These are phyloP conservation scores for Ceyx cyanopectus DNA, from an alignment of 2,113 vertebrate genomes.

Conservation along the genomic window DNA sequence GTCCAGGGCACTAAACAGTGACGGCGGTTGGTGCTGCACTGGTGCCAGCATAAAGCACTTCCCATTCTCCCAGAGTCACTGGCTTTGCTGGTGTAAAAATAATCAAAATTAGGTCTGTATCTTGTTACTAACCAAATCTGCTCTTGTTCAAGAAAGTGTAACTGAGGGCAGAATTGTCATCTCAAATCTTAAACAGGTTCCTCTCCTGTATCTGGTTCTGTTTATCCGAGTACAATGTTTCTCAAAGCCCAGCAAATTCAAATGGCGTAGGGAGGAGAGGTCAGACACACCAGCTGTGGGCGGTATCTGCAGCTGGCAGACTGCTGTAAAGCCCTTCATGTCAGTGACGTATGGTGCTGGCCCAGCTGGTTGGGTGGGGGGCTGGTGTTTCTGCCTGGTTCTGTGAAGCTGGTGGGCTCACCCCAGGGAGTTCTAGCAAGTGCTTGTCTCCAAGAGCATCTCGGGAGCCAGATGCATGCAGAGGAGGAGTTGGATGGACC, in stretches of 20 bases:
- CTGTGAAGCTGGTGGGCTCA: accelerated
- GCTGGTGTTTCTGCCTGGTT: neutral
- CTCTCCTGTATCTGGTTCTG: neutral
- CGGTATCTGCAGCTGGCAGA: neutral
- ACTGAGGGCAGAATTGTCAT: conserved; percentile 29
- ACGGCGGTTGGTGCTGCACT: neutral
- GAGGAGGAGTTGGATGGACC: neutral
- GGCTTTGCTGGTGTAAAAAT: conserved; percentile 48
- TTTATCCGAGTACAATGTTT: neutral
- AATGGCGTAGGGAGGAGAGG: neutral
- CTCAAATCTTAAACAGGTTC: conserved; percentile 29
- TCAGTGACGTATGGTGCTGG: accelerated
- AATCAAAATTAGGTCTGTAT: conserved; percentile 24
- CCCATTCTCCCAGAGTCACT: neutral
- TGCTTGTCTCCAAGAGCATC: accelerated
- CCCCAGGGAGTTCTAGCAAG: neutral
- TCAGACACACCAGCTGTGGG: neutral
- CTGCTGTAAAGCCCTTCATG: accelerated
- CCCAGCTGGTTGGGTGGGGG: neutral
- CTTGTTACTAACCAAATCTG: conserved; percentile 21
- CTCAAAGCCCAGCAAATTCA: neutral
- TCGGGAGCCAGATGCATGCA: accelerated
- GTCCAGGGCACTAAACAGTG: neutral
- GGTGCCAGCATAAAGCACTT: conserved; percentile 35
- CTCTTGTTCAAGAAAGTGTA: conserved; percentile 17